A percentile compares a stretch with the other conserved stretches of the same genome.
Conservation (phyloP, 2,797 vertebrate species). For the Channallabes apus region DNA sequence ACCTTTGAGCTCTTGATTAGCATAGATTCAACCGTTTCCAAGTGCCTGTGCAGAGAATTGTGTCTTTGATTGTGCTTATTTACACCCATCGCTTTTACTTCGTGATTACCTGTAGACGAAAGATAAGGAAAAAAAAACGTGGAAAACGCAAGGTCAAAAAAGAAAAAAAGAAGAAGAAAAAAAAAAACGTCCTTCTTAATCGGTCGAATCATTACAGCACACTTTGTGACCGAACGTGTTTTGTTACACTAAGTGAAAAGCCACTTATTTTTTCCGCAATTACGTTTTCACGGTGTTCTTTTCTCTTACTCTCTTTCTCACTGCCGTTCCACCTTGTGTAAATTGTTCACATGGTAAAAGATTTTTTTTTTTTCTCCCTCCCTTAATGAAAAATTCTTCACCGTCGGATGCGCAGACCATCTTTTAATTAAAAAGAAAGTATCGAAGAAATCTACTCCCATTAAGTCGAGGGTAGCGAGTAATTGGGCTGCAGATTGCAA, state of each 20-base stretch:
- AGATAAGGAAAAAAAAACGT: not conserved
- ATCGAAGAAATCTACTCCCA: constrained; percentile 59
- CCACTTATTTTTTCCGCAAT: constrained; percentile 44
- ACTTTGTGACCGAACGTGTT: constrained; percentile 15
- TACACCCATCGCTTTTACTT: not conserved
- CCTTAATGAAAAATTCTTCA: constrained; percentile 57
- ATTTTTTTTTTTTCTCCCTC: constrained; percentile 54
- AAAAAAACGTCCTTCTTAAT: constrained; percentile 50
- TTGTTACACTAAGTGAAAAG: constrained; percentile 47
- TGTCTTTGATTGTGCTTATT: constrained; percentile 25
- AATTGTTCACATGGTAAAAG: constrained; percentile 64
- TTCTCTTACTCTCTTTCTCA: not conserved
- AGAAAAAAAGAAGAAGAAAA: not conserved
- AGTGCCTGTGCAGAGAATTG: constrained; percentile 2
- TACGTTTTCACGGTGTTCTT: constrained; percentile 46
- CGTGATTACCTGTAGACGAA: not conserved
- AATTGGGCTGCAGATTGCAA: constrained; percentile 57
- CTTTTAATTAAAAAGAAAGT: constrained; percentile 65
- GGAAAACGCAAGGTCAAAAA: not conserved
- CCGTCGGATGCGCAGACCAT: constrained; percentile 55
- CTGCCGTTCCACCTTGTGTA: constrained; percentile 57
- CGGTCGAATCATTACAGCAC: constrained; percentile 54
- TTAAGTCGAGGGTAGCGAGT: constrained; percentile 59
- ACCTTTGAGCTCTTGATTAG: constrained; percentile 46
- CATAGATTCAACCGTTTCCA: constrained; percentile 9